A percentile compares a stretch with the other conserved stretches of the same genome.
phyloP scores from a whole-genome alignment of 2,888 invertebrate species.

The Polyommatus iphigenia region DNA sequence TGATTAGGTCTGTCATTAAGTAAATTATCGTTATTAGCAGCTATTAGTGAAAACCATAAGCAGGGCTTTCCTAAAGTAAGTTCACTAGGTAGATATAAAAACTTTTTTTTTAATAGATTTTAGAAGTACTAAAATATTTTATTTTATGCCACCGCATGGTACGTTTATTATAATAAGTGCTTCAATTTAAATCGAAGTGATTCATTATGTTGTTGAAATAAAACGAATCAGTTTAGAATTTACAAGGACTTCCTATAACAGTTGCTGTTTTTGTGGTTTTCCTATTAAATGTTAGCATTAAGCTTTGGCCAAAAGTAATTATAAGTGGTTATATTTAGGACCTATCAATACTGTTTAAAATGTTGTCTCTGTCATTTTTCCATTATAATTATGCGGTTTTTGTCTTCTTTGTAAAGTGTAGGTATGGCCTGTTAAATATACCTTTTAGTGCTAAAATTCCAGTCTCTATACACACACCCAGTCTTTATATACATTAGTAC shows the following conservation, averaged over 20 bases:
- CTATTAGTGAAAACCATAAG: not conserved
- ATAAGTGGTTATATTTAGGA: too few species aligned
- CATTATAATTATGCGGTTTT: too few species aligned
- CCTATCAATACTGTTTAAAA: too few species aligned
- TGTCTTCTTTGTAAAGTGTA: too few species aligned
- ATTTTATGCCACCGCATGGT: too few species aligned
- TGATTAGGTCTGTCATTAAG: not conserved
- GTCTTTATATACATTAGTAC: too few species aligned
- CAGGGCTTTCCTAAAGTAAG: not conserved
- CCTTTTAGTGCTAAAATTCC: too few species aligned
- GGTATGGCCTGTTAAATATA: too few species aligned
- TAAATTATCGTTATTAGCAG: not conserved
- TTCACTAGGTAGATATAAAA: not conserved
- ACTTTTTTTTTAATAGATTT: not conserved
- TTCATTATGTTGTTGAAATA: not conserved
- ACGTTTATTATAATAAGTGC: not conserved
- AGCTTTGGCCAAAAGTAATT: too few species aligned
- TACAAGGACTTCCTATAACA: not conserved
- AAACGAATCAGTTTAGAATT: not conserved
- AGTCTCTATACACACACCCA: too few species aligned
- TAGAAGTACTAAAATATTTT: too few species aligned
- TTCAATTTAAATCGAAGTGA: not conserved
- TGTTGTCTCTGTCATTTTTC: too few species aligned
- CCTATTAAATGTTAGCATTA: not conserved
- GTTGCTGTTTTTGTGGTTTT: conserved; percentile 3